Evolutionary conservation across 2,797 vertebrate species (phyloP), one percentile per base, ranked within the genome.

Genomic region (Pygocentrus nattereri): DNA sequence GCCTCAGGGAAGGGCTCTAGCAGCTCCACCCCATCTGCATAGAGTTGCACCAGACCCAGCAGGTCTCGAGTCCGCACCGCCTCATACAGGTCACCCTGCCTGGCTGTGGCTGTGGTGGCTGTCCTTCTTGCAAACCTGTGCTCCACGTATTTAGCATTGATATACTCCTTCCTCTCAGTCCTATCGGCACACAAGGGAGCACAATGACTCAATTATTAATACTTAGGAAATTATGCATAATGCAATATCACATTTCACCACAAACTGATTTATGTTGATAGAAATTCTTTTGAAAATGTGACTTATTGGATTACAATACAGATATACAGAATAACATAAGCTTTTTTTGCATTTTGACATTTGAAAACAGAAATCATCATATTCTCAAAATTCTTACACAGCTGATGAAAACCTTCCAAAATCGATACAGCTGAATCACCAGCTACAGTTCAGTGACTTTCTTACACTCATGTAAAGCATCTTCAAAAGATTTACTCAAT

Each of bases 151-250:
- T 97, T 97, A 13, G 96, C 95, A 44, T 94, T 96, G 88, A 97
- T 97, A 90, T 94, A 97, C 88, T 97, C 96, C 93, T 97, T 97
- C 84, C 96, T 95, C 79, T 92, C 93, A 30, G 93, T 96, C 96
- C 96, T 97, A 79, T 6, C 47, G 23, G 4, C 58, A 59, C 78
- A 77, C 15, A 12, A 61, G 41, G 41, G 10, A 10, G 8, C 58
- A 56, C 21, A 56, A 56, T 7, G 4, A 58, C 13, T 27, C 23
- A 25, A 16, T 18, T 16, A 6, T 15, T 13, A 62, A 30, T 62
- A 23, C 25, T 15, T 13, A 25, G 54, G 21, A 56, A 59, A 25
- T 25, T 25, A 59, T 25, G 10, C 10, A 12, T 59, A 23, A 59
- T 13, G 23, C 25, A 59, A 59, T 25, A 23, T 27, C 4, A 16